Base-by-base conservation (phyloP, 2,113 vertebrate genomes). In the Cariama cristata region DNA sequence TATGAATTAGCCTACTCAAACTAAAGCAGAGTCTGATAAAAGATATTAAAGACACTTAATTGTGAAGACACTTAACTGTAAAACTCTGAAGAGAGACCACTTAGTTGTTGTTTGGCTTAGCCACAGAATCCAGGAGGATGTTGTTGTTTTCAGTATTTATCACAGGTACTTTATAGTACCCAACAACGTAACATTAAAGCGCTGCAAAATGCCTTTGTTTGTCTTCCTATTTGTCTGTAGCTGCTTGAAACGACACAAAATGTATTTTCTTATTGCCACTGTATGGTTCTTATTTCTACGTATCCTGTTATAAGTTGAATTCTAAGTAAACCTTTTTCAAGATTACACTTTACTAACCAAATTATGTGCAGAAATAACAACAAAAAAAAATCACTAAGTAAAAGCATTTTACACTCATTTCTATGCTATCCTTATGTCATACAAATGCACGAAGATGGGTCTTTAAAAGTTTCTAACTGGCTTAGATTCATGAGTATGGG, bases 401-500 rank as follows among this genome's bases (percentile, higher is more conserved):
- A 75, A 82, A 86, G 9, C 28, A 73, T 33, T 84, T 68, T 45
- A 47, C 28, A 8, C 11, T 74, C 0, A 0, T 62, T 94, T 83
- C 24, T 59, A 13, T 58, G 1, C 19, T 33, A 69, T 20, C 12
- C 11, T 80, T 80, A 14, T 8, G 14, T 56, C 22, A 80, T 33
- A 68, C 6, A 59, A 49, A 60, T 42, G 20, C 0, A 0, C 53
- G 22, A 89, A 77, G 15, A 71, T 3, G 3, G 16, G 42, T 45
- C 50, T 62, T 76, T 6, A 7, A 18, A 77, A 77, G 33, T 42
- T 80, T 84, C 32, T 33, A 66, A 64, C 9, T 50, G 5, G 5
- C 35, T 93, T 80, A 60, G 18, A 62, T 35, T 64, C 33, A 32
- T 27, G 7, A 80, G 3, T 22, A 50, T 14, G 13, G 2, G 26